Evolutionary conservation across 1,140 invertebrate genomes (phyloP), one percentile per base, ranked within the genome.

Genomic region (Eupeodes corollae): DNA sequence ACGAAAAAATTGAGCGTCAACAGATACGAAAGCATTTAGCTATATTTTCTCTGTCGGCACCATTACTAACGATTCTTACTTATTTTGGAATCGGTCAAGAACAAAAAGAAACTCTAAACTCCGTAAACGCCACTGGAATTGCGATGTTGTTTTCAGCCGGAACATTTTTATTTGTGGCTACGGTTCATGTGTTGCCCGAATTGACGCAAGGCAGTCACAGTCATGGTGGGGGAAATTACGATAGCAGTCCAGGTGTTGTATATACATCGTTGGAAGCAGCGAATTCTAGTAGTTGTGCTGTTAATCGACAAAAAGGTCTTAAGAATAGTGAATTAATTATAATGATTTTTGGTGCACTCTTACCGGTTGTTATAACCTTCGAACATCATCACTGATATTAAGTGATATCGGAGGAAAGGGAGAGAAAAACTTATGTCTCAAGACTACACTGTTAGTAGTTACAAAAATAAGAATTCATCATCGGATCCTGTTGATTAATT

Each of bases 121-220:
- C 84, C 21, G 78, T 93, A 10, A 92, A 95, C 71, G 89, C 90
- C 2, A 98, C 79, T 14, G 78, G 78, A 38, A 80, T 98, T 37
- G 92, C 95, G 13, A 96, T 99, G 92, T 70, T 99, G 15, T 99
- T 99, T 69, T 97, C 92, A 52, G 96, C 92, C 1, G 96, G 96
- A 2, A 99, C 96, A 39, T 99, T 99, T 72, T 73, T 99, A 8
- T 99, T 98, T 64, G 96, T 99, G 6, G 91, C 96, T 0, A 98
- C 96, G 2, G 94, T 98, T 2, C 96, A 99, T 70, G 93, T 99
- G 3, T 68, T 99, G 38, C 94, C 96, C 1, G 95, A 99, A 72
- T 71, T 98, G 21, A 86, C 83, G 50, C 73, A 74, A 42, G 44
- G 50, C 3, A 67, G 66, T 21, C 69, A 69, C 51, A 14, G 33